Conservation (phyloP, 2,888 invertebrate species). For the Sericinus montela region DNA sequence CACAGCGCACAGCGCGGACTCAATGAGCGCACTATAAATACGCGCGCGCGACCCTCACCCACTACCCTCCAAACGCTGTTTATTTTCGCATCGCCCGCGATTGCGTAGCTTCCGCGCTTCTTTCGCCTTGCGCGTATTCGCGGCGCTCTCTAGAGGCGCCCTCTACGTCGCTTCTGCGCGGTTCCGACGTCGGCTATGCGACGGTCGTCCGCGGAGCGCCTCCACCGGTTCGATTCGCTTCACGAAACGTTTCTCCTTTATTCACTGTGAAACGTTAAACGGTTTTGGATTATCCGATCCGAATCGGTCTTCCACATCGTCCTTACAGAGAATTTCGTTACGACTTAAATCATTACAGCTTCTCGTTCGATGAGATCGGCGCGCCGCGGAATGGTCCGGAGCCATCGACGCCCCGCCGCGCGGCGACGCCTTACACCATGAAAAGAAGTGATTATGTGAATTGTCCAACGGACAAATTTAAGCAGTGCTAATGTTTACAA, state of each 20-base stretch:
- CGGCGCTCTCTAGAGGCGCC: constrained; percentile 5
- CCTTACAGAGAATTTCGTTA: background rate
- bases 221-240: background rate
- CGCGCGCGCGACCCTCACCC: constrained; percentile 55
- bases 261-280: background rate
- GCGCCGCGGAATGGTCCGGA: constrained; percentile 1
- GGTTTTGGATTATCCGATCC: background rate
- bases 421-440: constrained; percentile 10
- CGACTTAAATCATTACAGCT: background rate
- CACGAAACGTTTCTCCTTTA: background rate
- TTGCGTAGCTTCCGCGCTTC: constrained; percentile 17
- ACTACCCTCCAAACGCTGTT: constrained; percentile 53
- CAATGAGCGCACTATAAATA: constrained; percentile 57
- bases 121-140: constrained; percentile 17
- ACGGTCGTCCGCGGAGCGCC: background rate
- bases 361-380: background rate
- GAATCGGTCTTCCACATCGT: background rate
- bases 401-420: constrained; percentile 5
- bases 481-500: background rate
- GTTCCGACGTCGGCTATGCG: background rate
- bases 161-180: constrained; percentile 4
- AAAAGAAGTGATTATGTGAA: background rate
- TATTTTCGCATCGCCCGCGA: constrained; percentile 31
- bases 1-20: constrained; percentile 37
- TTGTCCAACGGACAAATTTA: background rate